Conservation (phyloP, 2,113 vertebrate genomes). For the Gadus macrocephalus region DNA sequence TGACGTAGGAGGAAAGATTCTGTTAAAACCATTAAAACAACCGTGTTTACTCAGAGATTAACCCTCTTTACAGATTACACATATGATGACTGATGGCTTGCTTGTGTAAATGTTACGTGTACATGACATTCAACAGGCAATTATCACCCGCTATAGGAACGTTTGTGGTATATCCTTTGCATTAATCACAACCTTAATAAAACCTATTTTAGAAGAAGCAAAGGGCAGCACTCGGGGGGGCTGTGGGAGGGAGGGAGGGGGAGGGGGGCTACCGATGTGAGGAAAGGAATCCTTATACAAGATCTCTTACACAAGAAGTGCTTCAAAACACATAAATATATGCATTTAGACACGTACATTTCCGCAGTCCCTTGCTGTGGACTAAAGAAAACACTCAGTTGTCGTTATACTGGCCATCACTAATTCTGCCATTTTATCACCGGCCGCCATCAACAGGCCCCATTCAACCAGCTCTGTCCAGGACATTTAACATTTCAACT, state of each 20-base stretch:
- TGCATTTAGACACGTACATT: slow-evolving; percentile 15
- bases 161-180: too few relatives aligned
- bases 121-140: too few relatives aligned
- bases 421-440: slow-evolving; percentile 3
- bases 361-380: neutral
- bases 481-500: too few relatives aligned
- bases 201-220: slow-evolving; percentile 45
- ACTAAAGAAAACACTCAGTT: slow-evolving; percentile 9
- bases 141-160: too few relatives aligned
- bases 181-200: too few relatives aligned
- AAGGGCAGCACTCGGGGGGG: slow-evolving; percentile 28
- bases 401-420: neutral
- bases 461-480: neutral
- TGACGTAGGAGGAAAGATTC: neutral
- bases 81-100: slow-evolving; percentile 40
- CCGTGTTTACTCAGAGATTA: slow-evolving; percentile 6
- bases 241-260: slow-evolving; percentile 7
- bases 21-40: slow-evolving; percentile 4
- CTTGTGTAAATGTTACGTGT: too few relatives aligned
- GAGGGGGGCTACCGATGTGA: slow-evolving; percentile 29
- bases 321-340: slow-evolving; percentile 3
- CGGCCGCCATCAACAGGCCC: neutral
- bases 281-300: slow-evolving; percentile 53
- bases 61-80: slow-evolving; percentile 27
- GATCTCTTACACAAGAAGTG: slow-evolving; percentile 19